These are phyloP conservation scores for Semotilus atromaculatus DNA, from an alignment of 2,797 vertebrate species.

Conservation along the genomic window DNA sequence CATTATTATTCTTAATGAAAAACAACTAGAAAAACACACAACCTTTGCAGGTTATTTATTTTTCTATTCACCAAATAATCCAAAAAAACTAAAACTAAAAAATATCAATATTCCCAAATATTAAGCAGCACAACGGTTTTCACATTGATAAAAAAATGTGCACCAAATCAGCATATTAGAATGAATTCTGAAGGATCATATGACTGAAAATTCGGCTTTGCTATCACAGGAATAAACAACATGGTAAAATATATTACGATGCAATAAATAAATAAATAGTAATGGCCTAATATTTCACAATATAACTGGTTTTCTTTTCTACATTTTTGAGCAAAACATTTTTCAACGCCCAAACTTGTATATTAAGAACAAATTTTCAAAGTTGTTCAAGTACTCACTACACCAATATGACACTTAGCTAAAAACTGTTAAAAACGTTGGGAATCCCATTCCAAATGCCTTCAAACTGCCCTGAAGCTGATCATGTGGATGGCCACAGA, in stretches of 20 bases:
- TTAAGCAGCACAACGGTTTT: not conserved
- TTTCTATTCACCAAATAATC: too few relatives aligned
- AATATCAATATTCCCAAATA: not conserved
- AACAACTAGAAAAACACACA: too few relatives aligned
- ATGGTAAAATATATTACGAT: not conserved
- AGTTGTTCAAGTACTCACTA: not conserved
- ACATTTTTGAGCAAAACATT: not conserved
- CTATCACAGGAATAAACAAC: not conserved
- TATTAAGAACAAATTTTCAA: too few relatives aligned
- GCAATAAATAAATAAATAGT: not conserved
- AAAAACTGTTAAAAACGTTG: slow-evolving; percentile 6
- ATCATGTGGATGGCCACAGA: slow-evolving; percentile 25
- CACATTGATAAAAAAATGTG: not conserved
- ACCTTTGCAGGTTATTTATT: too few relatives aligned
- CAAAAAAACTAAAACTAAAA: too few relatives aligned
- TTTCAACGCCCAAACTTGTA: not conserved
- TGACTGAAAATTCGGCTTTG: not conserved
- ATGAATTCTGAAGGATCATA: not conserved
- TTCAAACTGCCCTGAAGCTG: slow-evolving; percentile 1
- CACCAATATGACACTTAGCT: not conserved
- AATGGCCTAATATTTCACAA: not conserved
- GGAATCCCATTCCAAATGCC: slow-evolving; percentile 32
- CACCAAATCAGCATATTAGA: too few relatives aligned
- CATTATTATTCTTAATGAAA: too few relatives aligned
- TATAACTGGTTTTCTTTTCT: not conserved